Evolutionary conservation across 2,888 invertebrate genomes (phyloP), one percentile per base, ranked within the genome.

Genomic region (Leptopilina syphax): DNA sequence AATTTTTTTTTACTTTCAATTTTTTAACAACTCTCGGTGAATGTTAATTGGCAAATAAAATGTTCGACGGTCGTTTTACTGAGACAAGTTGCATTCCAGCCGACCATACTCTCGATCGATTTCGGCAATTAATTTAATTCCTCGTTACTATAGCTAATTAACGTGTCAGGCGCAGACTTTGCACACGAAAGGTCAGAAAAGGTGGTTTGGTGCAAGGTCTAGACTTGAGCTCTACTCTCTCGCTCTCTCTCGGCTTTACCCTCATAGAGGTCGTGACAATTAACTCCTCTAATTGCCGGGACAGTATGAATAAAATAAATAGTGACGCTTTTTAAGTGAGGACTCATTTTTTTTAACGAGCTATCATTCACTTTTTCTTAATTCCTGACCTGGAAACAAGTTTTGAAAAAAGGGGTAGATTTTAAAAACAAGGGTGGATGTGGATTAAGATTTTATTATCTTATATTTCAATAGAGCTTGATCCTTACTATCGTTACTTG

Each of bases 261-360:
- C 80, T 79, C 83, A 77, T 65, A 80, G 77, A 80, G 81, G 81
- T 81, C 80, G 80, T 81, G 80, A 81, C 83, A 83, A 83, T 83
- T 83, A 83, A 83, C 83, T 83, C 80, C 80, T 81, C 83, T 83
- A 83, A 82, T 82, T 83, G 82, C 82, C 80, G 70, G 80, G 80
- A 80, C 77, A 78, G 73, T 83, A 83, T 82, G 81, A 82, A 83
- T 82, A 79, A 83, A 82, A 82, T 81, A 82, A 83, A 83, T 83
- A 83, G 79, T 80, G 73, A 79, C 78, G 83, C 81, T 83, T 80
- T 78, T 82, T 79, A 81, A 34, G 27, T 50, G 27, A 47, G 13
- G 12, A 57, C 27, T 54, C 57, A 73, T 73, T 73, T 50, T 70
- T 70, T 73, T 73, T 54, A 73, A 73, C 34, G n/a, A 73, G 54